Base-by-base conservation (phyloP, 2,888 invertebrate species). In the Cyclophora albipunctata region DNA sequence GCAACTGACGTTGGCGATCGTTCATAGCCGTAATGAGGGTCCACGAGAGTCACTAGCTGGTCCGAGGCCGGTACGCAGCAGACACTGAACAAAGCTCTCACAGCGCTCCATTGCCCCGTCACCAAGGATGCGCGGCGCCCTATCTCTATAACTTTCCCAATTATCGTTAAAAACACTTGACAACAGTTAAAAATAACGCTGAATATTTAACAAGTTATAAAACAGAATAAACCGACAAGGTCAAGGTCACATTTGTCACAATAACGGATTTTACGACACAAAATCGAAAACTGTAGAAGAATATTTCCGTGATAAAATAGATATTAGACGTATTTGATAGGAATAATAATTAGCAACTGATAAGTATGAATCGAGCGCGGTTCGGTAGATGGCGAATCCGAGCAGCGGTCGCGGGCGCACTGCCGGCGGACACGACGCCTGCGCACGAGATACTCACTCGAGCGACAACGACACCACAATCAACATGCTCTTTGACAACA, bases 1-100 rank as follows among this genome's bases (percentile, higher is more conserved):
- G 56, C 51, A 78, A 84, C 86, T 86, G 82, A 87, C 87, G 78
- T 83, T 59, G 75, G 71, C 45, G 84, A 83, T 55, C 73, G 75
- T 64, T 81, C 78, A 37, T 2, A 37, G 55, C 67, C 71, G 48
- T 73, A 73, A 66, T 79, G 71, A 48, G 81, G 81, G 58, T 81
- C 78, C 60, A 82, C 70, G 46, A 84, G 78, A 59, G 79, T 76
- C 54, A 69, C 68, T 52, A 86, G 72, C 53, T 74, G 73, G 62
- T 81, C 83, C 58, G 78, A 67, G 54, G 84, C 73, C 64, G 83
- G 87, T 69, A 84, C 61, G 70, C 85, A 87, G 75, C 85, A 87
- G 70, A 77, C 80, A 70, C 73, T 75, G 51, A 84, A 65, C 57
- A 82, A 71, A 68, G 80, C 75, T 70, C 75, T 70, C 64, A 78